phyloP scores from a whole-genome alignment of 2,797 vertebrate genomes.

The Gallinago stenura region DNA sequence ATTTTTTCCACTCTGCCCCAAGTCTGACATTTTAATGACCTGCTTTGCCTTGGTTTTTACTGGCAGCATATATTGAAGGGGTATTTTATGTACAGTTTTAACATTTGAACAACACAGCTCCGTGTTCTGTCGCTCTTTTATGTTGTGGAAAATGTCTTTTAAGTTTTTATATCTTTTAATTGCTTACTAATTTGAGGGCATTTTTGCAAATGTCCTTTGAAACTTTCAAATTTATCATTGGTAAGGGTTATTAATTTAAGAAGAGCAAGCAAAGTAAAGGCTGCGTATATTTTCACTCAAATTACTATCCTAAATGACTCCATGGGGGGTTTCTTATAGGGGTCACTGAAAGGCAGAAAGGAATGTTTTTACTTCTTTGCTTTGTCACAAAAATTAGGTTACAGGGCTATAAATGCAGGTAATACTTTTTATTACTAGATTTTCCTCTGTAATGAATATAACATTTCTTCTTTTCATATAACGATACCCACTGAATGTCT shows the following conservation, averaged over 20 bases:
- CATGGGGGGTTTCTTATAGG: constrained; percentile 80
- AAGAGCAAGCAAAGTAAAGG: constrained; percentile 59
- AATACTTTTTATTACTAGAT: constrained; percentile 81
- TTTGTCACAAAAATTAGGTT: constrained; percentile 81
- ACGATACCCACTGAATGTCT: constrained; percentile 35
- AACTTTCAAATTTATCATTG: constrained; percentile 51
- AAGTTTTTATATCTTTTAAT: constrained; percentile 67
- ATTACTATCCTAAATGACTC: constrained; percentile 81
- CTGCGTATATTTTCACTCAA: constrained; percentile 76
- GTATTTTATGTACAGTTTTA: constrained; percentile 78
- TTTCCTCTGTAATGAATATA: constrained; percentile 74
- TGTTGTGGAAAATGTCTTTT: constrained; percentile 57
- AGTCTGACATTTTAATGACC: constrained; percentile 83
- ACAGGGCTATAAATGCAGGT: constrained; percentile 79
- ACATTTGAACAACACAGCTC: constrained; percentile 66
- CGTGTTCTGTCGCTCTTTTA: constrained; percentile 64
- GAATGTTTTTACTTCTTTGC: constrained; percentile 83
- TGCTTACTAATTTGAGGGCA: constrained; percentile 53
- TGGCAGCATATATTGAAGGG: constrained; percentile 71
- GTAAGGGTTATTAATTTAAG: constrained; percentile 71
- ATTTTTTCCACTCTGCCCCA: constrained; percentile 78
- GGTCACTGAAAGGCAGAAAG: constrained; percentile 81
- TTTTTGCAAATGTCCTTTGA: constrained; percentile 42
- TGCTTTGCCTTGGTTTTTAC: constrained; percentile 76
- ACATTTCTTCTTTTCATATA: constrained; percentile 66